Percentiles rank a stretch among this genome's conserved stretches.
Conservation (phyloP, 2,888 invertebrate species). For the Pemphredon lugubris region DNA sequence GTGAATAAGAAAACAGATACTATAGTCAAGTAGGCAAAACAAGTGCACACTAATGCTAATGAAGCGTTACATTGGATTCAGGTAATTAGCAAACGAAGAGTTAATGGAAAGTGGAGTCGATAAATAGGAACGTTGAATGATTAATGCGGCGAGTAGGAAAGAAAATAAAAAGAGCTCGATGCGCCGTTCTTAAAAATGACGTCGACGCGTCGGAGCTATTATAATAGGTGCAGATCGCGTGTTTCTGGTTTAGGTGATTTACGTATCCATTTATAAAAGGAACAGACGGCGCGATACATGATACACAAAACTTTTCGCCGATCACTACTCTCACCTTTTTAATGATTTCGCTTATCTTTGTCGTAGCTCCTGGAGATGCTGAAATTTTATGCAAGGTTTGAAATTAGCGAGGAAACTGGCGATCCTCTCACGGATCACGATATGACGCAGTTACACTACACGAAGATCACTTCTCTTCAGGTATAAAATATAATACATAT, state of each 20-base stretch:
- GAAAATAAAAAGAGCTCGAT: conserved; percentile 3
- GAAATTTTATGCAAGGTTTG: conserved; percentile 97
- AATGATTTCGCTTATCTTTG: conserved; percentile 13
- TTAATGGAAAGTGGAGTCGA: not conserved
- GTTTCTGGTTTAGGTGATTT: conserved; percentile 1
- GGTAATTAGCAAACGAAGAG: not conserved
- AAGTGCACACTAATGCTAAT: too few species aligned
- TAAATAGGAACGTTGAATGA: not conserved
- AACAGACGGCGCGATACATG: conserved; percentile 1
- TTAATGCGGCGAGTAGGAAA: not conserved
- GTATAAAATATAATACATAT: too few species aligned
- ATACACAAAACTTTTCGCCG: not conserved
- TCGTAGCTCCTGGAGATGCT: conserved; percentile 95
- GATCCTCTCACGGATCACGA: conserved; percentile 96
- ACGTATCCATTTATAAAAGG: not conserved
- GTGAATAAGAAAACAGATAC: not conserved
- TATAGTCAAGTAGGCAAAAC: not conserved
- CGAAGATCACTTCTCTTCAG: conserved; percentile 94
- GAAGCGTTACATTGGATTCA: too few species aligned
- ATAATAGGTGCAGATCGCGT: conserved; percentile 12
- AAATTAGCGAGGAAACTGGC: conserved; percentile 98
- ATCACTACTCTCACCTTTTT: not conserved
- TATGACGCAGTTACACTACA: conserved; percentile 96
- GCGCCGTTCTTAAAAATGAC: not conserved
- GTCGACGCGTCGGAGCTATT: conserved; percentile 7